Conservation (phyloP, 2,888 invertebrate genomes). For the Dascillus cervinus region DNA sequence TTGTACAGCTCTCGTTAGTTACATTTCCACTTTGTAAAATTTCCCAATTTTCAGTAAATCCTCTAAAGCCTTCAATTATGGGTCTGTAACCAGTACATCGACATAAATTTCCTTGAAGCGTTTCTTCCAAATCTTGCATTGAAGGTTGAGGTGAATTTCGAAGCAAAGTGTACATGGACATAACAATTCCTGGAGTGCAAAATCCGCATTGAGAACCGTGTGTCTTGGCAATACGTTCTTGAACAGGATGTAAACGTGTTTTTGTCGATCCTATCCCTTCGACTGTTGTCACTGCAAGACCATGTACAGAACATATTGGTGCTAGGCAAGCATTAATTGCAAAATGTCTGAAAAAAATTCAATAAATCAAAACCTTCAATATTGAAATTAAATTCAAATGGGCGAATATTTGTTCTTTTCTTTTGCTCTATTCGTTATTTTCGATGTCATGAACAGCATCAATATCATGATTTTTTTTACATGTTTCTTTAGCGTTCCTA, state of each 20-base stretch:
- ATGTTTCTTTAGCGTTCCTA: too few species aligned
- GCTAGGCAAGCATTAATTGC: constrained; percentile 86
- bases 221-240: constrained; percentile 79
- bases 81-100: constrained; percentile 93
- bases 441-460: too few species aligned
- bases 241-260: constrained; percentile 74
- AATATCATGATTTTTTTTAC: too few species aligned
- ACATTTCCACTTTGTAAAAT: constrained; percentile 24
- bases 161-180: constrained; percentile 91
- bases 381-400: too few species aligned
- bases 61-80: constrained; percentile 83
- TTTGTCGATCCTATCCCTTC: constrained; percentile 86
- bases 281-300: constrained; percentile 82
- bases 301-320: constrained; percentile 81
- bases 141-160: constrained; percentile 64
- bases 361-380: too few species aligned
- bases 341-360: constrained; percentile 51
- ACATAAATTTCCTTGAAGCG: constrained; percentile 80
- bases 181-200: constrained; percentile 86
- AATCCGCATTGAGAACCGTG: constrained; percentile 91
- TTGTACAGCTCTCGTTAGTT: constrained; percentile 40
- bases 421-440: too few species aligned
- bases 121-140: constrained; percentile 68
- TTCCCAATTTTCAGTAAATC: constrained; percentile 73
- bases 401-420: too few species aligned